Conservation (phyloP, 2,797 vertebrate species). For the Eutrigla gurnardus region DNA sequence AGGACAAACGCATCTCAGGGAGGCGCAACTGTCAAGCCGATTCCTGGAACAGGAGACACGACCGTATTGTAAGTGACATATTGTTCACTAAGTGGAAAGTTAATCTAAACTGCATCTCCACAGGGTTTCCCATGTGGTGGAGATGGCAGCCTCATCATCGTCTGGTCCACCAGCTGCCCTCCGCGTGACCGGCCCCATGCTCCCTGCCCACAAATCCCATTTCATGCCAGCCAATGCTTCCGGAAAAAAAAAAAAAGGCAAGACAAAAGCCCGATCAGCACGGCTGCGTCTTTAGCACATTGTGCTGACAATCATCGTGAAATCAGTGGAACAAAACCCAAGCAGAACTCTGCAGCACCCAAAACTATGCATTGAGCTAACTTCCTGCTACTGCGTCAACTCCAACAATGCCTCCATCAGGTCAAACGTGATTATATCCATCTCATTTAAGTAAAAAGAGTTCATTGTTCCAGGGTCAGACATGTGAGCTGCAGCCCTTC, state of each 20-base stretch:
- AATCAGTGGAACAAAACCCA: slow-evolving; percentile 70
- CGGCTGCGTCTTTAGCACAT: slow-evolving; percentile 66
- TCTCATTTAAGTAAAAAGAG: neutral
- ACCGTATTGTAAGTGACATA: slow-evolving; percentile 67
- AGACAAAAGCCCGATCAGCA: slow-evolving; percentile 77
- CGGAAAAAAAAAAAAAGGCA: slow-evolving; percentile 40
- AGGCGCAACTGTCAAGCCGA: slow-evolving; percentile 64
- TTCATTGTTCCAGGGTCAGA: neutral
- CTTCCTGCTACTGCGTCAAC: slow-evolving; percentile 8
- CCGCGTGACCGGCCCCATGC: slow-evolving; percentile 57
- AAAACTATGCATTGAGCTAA: slow-evolving; percentile 30
- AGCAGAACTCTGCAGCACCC: slow-evolving; percentile 50
- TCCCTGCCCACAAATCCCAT: slow-evolving; percentile 75
- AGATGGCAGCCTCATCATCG: slow-evolving; percentile 59
- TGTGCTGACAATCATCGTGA: slow-evolving; percentile 68
- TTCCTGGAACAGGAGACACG: slow-evolving; percentile 36
- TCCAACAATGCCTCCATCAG: neutral
- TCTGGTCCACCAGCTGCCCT: slow-evolving; percentile 63
- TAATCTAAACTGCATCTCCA: slow-evolving; percentile 73
- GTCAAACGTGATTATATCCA: neutral
- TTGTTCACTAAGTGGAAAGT: slow-evolving; percentile 75
- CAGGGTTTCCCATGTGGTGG: slow-evolving; percentile 47
- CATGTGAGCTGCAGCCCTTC: neutral
- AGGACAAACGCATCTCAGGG: slow-evolving; percentile 47
- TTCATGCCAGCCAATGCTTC: slow-evolving; percentile 67